A percentile compares a stretch with the other conserved stretches of the same genome.
Conservation (phyloP, 2,797 vertebrate species). For the Hephaestus fuliginosus region DNA sequence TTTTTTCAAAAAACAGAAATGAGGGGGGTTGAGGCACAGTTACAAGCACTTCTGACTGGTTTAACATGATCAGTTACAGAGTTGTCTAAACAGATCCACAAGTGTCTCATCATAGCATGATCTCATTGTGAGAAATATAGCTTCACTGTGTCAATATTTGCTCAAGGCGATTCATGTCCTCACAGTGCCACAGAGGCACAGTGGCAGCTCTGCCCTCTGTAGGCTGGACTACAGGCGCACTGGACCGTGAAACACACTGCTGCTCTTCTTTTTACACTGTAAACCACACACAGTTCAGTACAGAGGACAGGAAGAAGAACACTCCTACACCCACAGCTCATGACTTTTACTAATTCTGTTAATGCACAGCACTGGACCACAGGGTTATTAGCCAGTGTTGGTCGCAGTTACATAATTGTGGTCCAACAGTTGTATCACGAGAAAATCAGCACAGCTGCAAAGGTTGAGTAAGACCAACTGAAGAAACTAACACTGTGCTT, state of each 20-base stretch:
- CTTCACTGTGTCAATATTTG: conserved; percentile 71
- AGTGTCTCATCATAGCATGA: conserved; percentile 28
- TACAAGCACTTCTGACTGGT: conserved; percentile 16
- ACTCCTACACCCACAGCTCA: background rate
- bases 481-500: background rate
- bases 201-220: conserved; percentile 37
- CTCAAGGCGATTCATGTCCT: conserved; percentile 42
- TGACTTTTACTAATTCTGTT: conserved; percentile 5
- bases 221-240: conserved; percentile 5
- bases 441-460: conserved; percentile 1
- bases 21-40: background rate
- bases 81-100: conserved; percentile 15
- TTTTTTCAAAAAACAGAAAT: background rate
- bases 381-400: background rate
- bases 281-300: conserved; percentile 15
- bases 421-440: background rate
- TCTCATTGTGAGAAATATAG: conserved; percentile 70
- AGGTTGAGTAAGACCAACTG: background rate
- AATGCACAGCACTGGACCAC: conserved; percentile 7
- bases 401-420: background rate
- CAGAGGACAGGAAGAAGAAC: background rate
- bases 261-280: conserved; percentile 9
- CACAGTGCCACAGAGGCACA: conserved; percentile 5
- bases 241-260: background rate
- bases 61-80: conserved; percentile 18